A percentile compares a stretch with the other conserved stretches of the same genome.
These are phyloP conservation scores for Ectemnius lituratus DNA, from an alignment of 2,888 invertebrate genomes.

Conservation along the genomic window DNA sequence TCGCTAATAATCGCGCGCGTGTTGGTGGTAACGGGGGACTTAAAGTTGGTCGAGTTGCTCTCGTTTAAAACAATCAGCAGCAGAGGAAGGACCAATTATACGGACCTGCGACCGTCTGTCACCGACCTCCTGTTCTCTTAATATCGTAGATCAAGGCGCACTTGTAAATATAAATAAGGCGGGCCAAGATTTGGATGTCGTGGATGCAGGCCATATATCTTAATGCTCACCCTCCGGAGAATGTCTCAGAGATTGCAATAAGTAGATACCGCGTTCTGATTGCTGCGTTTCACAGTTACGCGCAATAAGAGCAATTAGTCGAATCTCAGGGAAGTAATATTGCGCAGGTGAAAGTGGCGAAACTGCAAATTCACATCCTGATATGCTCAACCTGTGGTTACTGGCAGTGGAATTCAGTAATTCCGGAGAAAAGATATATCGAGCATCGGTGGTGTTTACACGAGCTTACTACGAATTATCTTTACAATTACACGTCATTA, in stretches of 20 bases:
- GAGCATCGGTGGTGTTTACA: neutral
- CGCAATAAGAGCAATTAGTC: neutral
- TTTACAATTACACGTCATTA: slow-evolving; percentile 1
- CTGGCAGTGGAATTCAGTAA: neutral
- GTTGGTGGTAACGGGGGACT: slow-evolving; percentile 68
- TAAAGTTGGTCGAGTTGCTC: slow-evolving; percentile 71
- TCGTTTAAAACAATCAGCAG: slow-evolving; percentile 76
- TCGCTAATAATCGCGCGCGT: slow-evolving; percentile 70
- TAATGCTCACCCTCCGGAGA: neutral
- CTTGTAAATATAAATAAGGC: slow-evolving; percentile 45
- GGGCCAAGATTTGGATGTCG: neutral
- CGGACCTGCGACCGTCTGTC: slow-evolving; percentile 66
- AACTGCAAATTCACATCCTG: neutral
- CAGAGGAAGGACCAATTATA: slow-evolving; percentile 76
- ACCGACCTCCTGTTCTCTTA: slow-evolving; percentile 59
- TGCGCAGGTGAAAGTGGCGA: slow-evolving; percentile 8
- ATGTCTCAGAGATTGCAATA: neutral
- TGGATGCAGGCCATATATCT: neutral
- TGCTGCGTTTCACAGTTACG: neutral
- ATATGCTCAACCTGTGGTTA: neutral
- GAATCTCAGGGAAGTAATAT: neutral
- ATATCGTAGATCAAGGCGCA: slow-evolving; percentile 44
- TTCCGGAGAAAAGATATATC: neutral
- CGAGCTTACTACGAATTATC: slow-evolving; percentile 2
- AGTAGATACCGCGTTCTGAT: neutral